Conservation (phyloP, 2,113 vertebrate genomes). For the Theristicus caerulescens region DNA sequence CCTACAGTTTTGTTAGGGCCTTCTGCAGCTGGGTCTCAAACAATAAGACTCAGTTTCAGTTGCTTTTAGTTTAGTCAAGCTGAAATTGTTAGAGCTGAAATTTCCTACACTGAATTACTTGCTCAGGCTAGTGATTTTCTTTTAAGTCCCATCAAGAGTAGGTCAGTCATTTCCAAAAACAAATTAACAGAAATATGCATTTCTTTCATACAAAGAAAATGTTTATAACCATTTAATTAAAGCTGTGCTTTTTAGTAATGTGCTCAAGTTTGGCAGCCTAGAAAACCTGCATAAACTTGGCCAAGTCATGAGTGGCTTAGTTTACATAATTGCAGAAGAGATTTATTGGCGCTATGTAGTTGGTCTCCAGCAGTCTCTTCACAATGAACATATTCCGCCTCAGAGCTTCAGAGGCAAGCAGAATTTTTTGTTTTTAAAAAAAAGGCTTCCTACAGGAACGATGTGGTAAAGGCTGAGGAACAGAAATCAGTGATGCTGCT, state of each 20-base stretch:
- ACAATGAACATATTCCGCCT: background rate
- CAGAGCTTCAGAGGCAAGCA: background rate
- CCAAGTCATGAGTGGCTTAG: background rate
- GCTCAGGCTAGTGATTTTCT: background rate
- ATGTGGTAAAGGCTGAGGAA: background rate
- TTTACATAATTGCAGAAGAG: background rate
- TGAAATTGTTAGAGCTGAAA: background rate
- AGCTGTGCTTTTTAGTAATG: background rate
- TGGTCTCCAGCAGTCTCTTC: background rate
- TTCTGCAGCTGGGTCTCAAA: background rate
- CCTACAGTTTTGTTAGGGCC: background rate
- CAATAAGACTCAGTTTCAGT: background rate
- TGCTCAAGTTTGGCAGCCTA: background rate
- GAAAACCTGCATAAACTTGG: background rate
- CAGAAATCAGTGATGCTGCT: background rate
- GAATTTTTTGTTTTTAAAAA: background rate
- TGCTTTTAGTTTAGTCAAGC: background rate
- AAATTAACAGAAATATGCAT: background rate
- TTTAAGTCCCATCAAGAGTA: background rate
- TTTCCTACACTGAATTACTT: background rate
- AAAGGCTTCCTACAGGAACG: background rate
- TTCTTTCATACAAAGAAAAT: background rate
- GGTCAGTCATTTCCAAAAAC: background rate
- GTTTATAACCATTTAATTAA: background rate
- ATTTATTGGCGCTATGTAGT: background rate